Base-by-base conservation (phyloP, 2,888 invertebrate genomes). In the Rhogogaster chlorosoma region DNA sequence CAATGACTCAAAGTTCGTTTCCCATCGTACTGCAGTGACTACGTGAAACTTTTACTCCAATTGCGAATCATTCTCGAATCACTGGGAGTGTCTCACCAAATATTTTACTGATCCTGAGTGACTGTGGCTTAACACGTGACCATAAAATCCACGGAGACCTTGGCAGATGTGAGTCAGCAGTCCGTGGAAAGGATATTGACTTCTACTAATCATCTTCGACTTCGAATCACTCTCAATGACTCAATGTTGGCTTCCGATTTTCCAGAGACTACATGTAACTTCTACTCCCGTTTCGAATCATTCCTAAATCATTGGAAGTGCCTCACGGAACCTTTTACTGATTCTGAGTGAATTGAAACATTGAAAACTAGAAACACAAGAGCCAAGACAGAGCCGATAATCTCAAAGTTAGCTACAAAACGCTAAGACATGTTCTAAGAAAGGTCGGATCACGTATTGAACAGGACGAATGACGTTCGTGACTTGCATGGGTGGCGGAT, bases 131-230 rank as follows among this genome's bases (percentile, higher is more conserved):
- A n/a, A 32, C 67, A 32, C 32, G 32, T 67, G 67, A 67, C 67
- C 61, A 61, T 61, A 61, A 61, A 61, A 61, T 61, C 61, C 61
- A 61, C 10, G 26, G 61, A 61, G 61, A 61, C 61, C 61, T 61
- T 26, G 9, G 10, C 61, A 61, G 61, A 26, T 26, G 26, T 26
- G 61, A 61, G 61, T 53, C n/a, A 53, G 12, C 61, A 61, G 12
- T 26, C 26, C 26, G 26, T 12, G 26, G n/a, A n/a, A n/a, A 61
- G 61, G 61, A 7, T 61, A 61, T 61, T 22, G 26, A 18, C 61
- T n/a, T 7, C 53, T 12, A 26, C 26, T 10, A 26, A 26, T 22
- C 10, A 26, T 10, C 22, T 61, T 26, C 12, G 61, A 26, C 61
- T 61, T 61, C 61, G 12, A 61, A 26, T 61, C 61, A 61, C 61